phyloP scores from a whole-genome alignment of 2,888 invertebrate species.

The Leptothorax acervorum region DNA sequence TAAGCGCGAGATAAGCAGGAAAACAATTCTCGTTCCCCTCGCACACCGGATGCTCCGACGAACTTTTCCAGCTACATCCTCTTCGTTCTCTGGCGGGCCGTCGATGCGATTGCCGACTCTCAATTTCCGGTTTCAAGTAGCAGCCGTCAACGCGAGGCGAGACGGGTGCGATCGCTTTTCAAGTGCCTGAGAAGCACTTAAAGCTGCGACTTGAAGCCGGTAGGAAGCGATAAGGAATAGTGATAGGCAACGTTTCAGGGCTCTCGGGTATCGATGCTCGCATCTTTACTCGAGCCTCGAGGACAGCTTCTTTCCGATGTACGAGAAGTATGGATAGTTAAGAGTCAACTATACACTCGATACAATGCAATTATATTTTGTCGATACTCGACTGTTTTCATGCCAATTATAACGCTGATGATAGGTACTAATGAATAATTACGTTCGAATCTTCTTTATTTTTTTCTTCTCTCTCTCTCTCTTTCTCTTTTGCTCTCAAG shows the following conservation, averaged over 20 bases:
- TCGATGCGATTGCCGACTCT: conserved; percentile 53
- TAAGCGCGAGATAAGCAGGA: conserved; percentile 44
- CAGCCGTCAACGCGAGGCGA: conserved; percentile 15
- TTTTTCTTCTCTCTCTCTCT: not conserved
- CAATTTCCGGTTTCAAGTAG: conserved; percentile 66
- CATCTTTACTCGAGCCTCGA: conserved; percentile 33
- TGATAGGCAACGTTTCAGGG: conserved; percentile 44
- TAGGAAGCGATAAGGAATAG: conserved; percentile 51
- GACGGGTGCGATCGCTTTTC: conserved; percentile 42
- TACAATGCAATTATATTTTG: not conserved
- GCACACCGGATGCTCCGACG: conserved; percentile 23
- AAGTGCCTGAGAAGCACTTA: conserved; percentile 63
- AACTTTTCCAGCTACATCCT: conserved; percentile 52
- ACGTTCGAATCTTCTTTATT: not conserved
- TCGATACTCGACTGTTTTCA: not conserved
- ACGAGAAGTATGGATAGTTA: conserved; percentile 12
- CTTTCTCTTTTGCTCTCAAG: not conserved
- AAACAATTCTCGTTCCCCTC: conserved; percentile 38
- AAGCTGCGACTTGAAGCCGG: conserved; percentile 59
- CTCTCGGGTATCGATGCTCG: conserved; percentile 60
- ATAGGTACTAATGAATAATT: not conserved
- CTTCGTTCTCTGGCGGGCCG: conserved; percentile 10
- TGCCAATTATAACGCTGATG: not conserved
- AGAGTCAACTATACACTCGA: not conserved
- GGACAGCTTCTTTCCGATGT: not conserved